These are phyloP conservation scores for Sander lucioperca DNA, from an alignment of 2,113 vertebrate genomes.

Conservation along the genomic window DNA sequence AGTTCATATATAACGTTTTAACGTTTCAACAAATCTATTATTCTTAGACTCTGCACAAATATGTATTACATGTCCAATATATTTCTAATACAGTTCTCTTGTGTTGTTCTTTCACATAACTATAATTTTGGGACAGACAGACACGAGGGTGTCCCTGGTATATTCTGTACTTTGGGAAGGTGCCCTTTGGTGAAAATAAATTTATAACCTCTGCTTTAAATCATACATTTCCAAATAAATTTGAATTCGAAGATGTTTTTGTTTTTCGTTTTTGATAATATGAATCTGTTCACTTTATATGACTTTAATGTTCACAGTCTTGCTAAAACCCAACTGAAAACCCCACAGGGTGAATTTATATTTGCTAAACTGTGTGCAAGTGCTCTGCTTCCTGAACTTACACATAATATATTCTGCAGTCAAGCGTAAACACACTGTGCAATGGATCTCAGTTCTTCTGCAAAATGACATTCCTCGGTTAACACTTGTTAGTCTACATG, in stretches of 20 bases:
- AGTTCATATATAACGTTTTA: too few species aligned
- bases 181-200: too few species aligned
- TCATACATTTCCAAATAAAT: not conserved
- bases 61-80: too few species aligned
- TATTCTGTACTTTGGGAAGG: too few species aligned
- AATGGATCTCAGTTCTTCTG: not conserved
- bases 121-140: too few species aligned
- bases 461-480: slow-evolving; percentile 24
- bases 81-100: too few species aligned
- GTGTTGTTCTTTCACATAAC: too few species aligned
- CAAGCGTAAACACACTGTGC: not conserved
- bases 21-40: too few species aligned
- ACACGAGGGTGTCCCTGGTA: too few species aligned
- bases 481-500: slow-evolving; percentile 41
- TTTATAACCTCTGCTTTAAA: not conserved
- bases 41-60: too few species aligned
- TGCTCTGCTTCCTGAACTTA: not conserved
- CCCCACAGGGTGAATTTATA: not conserved
- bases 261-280: not conserved
- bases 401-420: not conserved
- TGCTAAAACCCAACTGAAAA: not conserved
- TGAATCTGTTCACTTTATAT: not conserved
- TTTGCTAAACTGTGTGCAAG: not conserved
- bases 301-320: not conserved
- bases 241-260: too few species aligned